Percentiles rank a stretch among this genome's conserved stretches.
Conservation (phyloP, 2,797 vertebrate genomes). For the Antennarius maculatus region DNA sequence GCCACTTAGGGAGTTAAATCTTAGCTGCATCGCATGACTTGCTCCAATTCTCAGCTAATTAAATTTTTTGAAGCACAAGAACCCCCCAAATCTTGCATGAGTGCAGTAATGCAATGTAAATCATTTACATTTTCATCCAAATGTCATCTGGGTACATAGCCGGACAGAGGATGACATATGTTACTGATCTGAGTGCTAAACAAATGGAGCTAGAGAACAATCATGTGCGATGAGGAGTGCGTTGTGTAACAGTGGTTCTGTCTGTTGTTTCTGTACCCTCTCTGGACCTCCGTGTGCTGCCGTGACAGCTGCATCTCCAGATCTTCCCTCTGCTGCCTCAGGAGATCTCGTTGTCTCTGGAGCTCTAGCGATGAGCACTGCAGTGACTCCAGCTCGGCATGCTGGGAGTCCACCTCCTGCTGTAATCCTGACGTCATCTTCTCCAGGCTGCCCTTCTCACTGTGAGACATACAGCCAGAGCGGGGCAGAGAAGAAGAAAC, state of each 20-base stretch:
- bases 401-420: conserved; percentile 68
- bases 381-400: conserved; percentile 73
- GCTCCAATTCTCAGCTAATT: conserved; percentile 68
- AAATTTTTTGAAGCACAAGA: conserved; percentile 61
- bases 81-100: conserved; percentile 56
- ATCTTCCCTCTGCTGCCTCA: conserved; percentile 81
- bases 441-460: conserved; percentile 82
- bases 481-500: background rate
- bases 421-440: conserved; percentile 67
- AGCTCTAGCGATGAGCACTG: conserved; percentile 74
- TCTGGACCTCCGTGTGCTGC: conserved; percentile 73
- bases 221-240: conserved; percentile 61
- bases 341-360: conserved; percentile 75
- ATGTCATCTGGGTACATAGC: conserved; percentile 65
- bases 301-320: conserved; percentile 74
- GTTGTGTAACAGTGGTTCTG: conserved; percentile 61
- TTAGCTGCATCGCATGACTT: conserved; percentile 63
- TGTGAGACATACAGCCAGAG: conserved; percentile 43
- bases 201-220: conserved; percentile 71
- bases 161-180: conserved; percentile 75
- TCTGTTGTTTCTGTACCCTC: conserved; percentile 76
- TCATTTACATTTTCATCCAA: conserved; percentile 68
- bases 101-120: conserved; percentile 67
- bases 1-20: conserved; percentile 52
- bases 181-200: conserved; percentile 79